Base-by-base conservation (phyloP, 2,797 vertebrate genomes). In the Clamator glandarius region DNA sequence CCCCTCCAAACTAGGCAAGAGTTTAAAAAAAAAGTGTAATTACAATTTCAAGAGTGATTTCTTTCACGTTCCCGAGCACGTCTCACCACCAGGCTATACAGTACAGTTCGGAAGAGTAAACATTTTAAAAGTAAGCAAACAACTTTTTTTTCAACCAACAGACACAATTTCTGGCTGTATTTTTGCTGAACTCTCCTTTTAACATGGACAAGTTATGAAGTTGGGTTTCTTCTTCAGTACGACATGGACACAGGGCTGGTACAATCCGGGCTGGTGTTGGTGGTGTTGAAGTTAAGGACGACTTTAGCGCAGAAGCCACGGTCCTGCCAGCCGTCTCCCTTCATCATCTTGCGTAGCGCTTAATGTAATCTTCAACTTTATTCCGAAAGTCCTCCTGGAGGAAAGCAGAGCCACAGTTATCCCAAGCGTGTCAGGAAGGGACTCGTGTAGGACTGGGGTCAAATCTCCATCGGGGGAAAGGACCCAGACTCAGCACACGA, bases 281-380 rank as follows among this genome's bases (percentile, higher is more conserved):
- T 72, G 88, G 76, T 93, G 90, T 51, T 77, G 93, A 51, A 78
- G 94, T 70, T 83, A 29, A 96, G 92, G 88, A 89, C 90, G 87
- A 42, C 80, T 86, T 35, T 74, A 48, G 89, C 64, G 68, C 8
- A 72, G 82, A 90, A 91, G 87, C 89, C 68, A 14, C 42, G 89
- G 83, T 84, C 93, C 95, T 90, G 94, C 79, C 82, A 29, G 55
- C 48, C 87, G 4, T 80, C 73, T 39, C 87, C 96, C 92, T 96
- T 97, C 98, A 99, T 99, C 99, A 99, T 99, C 99, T 99, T 89
- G 99, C 99, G 7, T 99, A 99, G 94, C 98, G 98, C 97, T 98
- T 99, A 97, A 99, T 99, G 98, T 99, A 99, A 98, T 99, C 99
- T 91, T 99, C 99, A 97, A 99, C 99, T 97, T 99, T 99, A 97